Evolutionary conservation across 2,888 invertebrate species (phyloP), one percentile per base, ranked within the genome.

Genomic region (Apotomis turbidana): DNA sequence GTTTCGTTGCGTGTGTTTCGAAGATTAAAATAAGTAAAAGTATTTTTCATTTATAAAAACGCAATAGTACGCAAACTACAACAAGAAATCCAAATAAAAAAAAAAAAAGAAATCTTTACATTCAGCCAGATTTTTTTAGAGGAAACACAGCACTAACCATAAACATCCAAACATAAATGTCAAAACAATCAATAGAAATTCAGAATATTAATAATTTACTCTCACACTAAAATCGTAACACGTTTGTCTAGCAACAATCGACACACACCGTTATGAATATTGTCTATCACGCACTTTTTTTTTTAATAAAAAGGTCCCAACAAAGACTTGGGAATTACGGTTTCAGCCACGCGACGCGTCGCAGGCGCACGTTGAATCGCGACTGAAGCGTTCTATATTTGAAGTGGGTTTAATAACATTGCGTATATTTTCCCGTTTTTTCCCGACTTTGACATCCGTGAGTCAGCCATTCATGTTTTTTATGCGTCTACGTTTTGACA

Each of bases 371-470:
- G 77, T 74, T 76, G 78, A 76, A 85, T 84, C 87, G 83, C 86
- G 89, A 93, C 93, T 93, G 93, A 85, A 87, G 86, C 78, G 84
- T 85, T 89, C 91, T 92, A 93, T 89, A 89, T 91, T 91, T 88
- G 89, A 88, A 90, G 90, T 89, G 90, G 87, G 84, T 88, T 90
- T 91, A 90, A 90, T 90, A 91, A 90, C 89, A 90, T 89, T 85
- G 87, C 87, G 85, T 89, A 87, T 85, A 90, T 91, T 93, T 90
- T 87, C 89, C 86, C 83, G 86, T 87, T 89, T 91, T 90, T 85
- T 83, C 82, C 79, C 80, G 80, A 54, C 77, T 74, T 84, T 85
- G 87, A 87, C 87, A 88, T 83, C 82, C 83, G 76, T 89, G 89
- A 90, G 74, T 90, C 89, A 88, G 76, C 76, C 82, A 83, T 84